phyloP scores from a whole-genome alignment of 2,888 invertebrate genomes.

The Drosophila niveifrons region DNA sequence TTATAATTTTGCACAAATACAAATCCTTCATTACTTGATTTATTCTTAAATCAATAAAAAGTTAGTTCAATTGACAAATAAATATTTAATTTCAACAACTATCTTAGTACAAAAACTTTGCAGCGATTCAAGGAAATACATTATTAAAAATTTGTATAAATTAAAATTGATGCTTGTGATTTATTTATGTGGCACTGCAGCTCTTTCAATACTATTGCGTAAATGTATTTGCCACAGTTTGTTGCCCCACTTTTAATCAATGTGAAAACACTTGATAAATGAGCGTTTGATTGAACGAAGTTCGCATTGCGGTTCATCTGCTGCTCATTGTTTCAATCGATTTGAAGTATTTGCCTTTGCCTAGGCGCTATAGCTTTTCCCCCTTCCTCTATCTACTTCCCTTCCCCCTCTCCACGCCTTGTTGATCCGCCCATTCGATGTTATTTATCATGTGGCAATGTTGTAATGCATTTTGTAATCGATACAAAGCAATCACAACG shows the following conservation, averaged over 20 bases:
- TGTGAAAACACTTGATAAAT: conserved; percentile 17
- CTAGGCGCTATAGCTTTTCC: neutral
- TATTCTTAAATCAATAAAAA: no score
- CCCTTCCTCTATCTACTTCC: neutral
- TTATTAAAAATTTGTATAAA: no score
- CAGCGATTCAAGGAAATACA: no score
- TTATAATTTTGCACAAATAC: no score
- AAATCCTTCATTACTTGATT: no score
- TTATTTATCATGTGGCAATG: conserved; percentile 81
- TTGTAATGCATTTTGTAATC: conserved; percentile 82
- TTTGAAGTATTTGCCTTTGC: conserved; percentile 38
- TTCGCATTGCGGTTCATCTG: conserved; percentile 7
- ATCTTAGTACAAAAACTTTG: no score
- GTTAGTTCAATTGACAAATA: no score
- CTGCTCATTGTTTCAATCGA: conserved; percentile 43
- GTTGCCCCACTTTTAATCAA: conserved; percentile 19
- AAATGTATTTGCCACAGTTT: no score
- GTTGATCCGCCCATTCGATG: conserved; percentile 47
- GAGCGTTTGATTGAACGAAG: conserved; percentile 12
- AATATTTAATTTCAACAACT: no score
- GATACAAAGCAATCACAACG: conserved; percentile 81
- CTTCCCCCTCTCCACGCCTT: neutral
- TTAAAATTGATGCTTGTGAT: neutral
- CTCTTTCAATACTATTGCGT: no score
- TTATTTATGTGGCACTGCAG: neutral